Base-by-base conservation (phyloP, 2,797 vertebrate species). In the Muscicapa striata region DNA sequence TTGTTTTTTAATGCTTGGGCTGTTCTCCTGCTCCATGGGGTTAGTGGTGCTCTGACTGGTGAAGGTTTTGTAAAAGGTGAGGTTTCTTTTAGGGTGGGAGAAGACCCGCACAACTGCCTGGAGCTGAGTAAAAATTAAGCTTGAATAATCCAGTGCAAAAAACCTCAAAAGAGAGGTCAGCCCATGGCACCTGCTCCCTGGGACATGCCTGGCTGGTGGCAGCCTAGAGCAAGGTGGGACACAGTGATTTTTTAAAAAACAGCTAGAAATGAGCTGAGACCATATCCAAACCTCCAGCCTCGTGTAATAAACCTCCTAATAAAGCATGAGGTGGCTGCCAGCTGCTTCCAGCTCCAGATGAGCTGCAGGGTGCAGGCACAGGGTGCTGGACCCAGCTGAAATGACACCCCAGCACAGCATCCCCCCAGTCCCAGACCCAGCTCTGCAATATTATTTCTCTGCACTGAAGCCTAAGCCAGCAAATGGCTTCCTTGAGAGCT, bases 271-370 rank as follows among this genome's bases (percentile, higher is more conserved):
- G 11, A 73, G 55, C 38, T 40, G 34, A 49, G 15, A 7, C 8
- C 32, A 5, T 0, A 0, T 43, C 43, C 41, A 36, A 11, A 26
- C 38, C 59, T 12, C 34, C 66, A 78, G n/a, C 62, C 30, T 55
- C 0, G 0, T 3, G 3, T 0, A 43, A 21, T 10, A 6, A 67
- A 36, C 43, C n/a, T 52, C 1, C 1, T 20, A 7, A 7, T 8
- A 10, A 49, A 13, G 24, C 0, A 0, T 4, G n/a, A 49, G 74
- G 48, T 5, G 19, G 29, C 8, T 4, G 40, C 7, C 51, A 16
- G 29, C 8, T 4, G 40, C 7, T 51, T n/a, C 54, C 68, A 24
- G 1, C 51, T 8, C 67, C n/a, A 23, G 23, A 4, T 17, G 3
- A 20, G 67, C 72, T 58, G 75, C 5, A 0, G 34, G 26, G 43